Evolutionary conservation across 1,140 invertebrate genomes (phyloP).

Genomic region (Drosophila mojavensis): DNA sequence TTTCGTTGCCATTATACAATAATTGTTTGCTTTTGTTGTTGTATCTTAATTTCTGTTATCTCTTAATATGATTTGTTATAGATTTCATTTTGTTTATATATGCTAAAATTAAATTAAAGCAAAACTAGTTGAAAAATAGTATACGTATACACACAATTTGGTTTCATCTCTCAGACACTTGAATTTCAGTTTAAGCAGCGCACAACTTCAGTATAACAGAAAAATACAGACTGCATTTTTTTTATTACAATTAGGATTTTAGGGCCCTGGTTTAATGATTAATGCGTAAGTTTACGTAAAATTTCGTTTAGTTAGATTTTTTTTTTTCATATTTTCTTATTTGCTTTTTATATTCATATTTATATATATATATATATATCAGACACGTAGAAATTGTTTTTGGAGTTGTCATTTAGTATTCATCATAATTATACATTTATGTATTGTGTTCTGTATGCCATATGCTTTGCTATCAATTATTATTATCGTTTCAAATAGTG

Average conservation of each 20-base stretch:
- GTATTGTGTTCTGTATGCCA: constrained; percentile 43
- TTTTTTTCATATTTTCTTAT: constrained; percentile 20
- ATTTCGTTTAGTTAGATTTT: constrained; percentile 11
- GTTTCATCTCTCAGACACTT: constrained; percentile 72
- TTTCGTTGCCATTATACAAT: constrained; percentile 76
- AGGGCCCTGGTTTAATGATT: constrained; percentile 32
- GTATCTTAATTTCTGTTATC: constrained; percentile 31
- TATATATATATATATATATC: constrained; percentile 25
- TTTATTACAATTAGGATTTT: constrained; percentile 34
- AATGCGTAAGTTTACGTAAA: constrained; percentile 22
- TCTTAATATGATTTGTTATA: constrained; percentile 31
- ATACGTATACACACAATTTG: constrained; percentile 80
- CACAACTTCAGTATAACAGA: constrained; percentile 45
- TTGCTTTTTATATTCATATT: constrained; percentile 17
- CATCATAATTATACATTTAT: constrained; percentile 56
- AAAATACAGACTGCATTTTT: constrained; percentile 27
- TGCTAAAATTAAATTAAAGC: constrained; percentile 68
- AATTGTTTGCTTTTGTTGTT: constrained; percentile 43
- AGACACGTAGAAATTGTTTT: constrained; percentile 52
- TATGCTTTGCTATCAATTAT: constrained; percentile 64
- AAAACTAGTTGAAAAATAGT: constrained; percentile 81
- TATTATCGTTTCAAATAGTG: constrained; percentile 76
- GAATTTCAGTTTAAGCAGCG: constrained; percentile 61
- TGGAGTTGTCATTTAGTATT: constrained; percentile 33
- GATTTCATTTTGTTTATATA: constrained; percentile 42